A percentile compares a stretch with the other conserved stretches of the same genome.
These are phyloP conservation scores for Trissonchulus sp. DNA, from an alignment of 2,888 invertebrate genomes.

Conservation along the genomic window DNA sequence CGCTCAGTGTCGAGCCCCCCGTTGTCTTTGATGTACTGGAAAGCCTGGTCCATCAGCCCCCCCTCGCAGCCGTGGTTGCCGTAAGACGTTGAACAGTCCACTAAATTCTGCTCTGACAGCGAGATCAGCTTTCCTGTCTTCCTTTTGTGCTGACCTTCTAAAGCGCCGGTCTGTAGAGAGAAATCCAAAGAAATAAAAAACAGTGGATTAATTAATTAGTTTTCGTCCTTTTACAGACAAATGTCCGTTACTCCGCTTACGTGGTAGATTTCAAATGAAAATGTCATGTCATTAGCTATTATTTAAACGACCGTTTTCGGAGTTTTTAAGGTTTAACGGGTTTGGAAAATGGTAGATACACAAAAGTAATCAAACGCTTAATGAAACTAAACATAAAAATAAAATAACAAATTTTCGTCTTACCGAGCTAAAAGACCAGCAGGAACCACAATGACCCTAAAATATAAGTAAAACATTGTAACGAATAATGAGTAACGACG, in stretches of 20 bases:
- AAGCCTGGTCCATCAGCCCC: slow-evolving; percentile 57
- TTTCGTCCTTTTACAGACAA: no score
- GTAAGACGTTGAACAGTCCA: slow-evolving; percentile 54
- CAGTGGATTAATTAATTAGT: no score
- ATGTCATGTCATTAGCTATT: no score
- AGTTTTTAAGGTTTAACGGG: no score
- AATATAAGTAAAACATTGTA: slow-evolving; percentile 1
- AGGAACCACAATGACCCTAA: slow-evolving; percentile 28
- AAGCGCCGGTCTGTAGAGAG: slow-evolving; percentile 63
- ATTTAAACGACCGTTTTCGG: no score
- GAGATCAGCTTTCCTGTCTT: slow-evolving; percentile 62
- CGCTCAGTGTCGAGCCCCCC: slow-evolving; percentile 80
- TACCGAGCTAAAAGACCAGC: slow-evolving; percentile 29
- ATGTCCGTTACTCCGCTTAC: no score
- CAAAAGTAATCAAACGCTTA: no score
- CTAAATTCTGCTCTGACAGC: slow-evolving; percentile 54
- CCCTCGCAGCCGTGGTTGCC: slow-evolving; percentile 57
- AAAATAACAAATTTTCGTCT: no score
- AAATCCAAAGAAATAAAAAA: neutral
- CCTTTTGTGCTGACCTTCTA: slow-evolving; percentile 53
- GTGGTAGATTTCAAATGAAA: no score
- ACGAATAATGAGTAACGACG: no score
- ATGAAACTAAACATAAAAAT: no score
- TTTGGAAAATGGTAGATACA: no score
- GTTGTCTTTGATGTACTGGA: slow-evolving; percentile 55